Evolutionary conservation across 1,140 invertebrate genomes (phyloP).

Genomic region (Leptoteleia sp.): DNA sequence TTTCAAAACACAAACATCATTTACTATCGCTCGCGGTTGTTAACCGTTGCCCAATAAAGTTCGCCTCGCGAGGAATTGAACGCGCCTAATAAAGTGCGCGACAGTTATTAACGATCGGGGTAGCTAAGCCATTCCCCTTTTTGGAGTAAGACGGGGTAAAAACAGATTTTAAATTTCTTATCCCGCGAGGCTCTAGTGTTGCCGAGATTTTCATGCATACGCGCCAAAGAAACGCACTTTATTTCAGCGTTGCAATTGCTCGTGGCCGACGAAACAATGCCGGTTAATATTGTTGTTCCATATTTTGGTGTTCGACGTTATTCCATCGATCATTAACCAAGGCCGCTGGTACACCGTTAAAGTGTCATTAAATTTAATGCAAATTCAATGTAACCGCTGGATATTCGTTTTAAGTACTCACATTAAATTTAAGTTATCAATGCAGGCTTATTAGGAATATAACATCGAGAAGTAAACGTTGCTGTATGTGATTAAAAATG

Average conservation of each 20-base stretch:
- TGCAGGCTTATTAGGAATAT: too few relatives aligned
- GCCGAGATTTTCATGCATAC: constrained; percentile 17
- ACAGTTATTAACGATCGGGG: constrained; percentile 49
- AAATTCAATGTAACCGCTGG: too few relatives aligned
- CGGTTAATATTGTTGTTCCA: too few relatives aligned
- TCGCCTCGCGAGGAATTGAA: constrained; percentile 36
- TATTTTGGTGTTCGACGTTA: too few relatives aligned
- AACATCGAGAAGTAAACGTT: too few relatives aligned
- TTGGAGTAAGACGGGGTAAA: constrained; percentile 14
- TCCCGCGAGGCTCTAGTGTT: background rate
- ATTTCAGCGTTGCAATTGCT: background rate
- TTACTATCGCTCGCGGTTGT: background rate
- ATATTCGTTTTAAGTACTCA: too few relatives aligned
- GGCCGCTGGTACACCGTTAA: too few relatives aligned
- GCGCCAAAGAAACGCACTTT: constrained; percentile 9
- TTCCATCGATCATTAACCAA: too few relatives aligned
- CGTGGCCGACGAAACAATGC: background rate
- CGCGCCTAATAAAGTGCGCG: constrained; percentile 42
- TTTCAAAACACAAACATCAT: constrained; percentile 3
- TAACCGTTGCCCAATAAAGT: constrained; percentile 34
- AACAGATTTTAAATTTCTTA: constrained; percentile 37
- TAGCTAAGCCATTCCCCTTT: constrained; percentile 13
- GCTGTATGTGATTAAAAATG: too few relatives aligned
- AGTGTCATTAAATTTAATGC: too few relatives aligned
- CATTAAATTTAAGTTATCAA: too few relatives aligned